A percentile compares a stretch with the other conserved stretches of the same genome.
Evolutionary conservation across 2,113 vertebrate genomes (phyloP).

Genomic region (Mohoua ochrocephala): DNA sequence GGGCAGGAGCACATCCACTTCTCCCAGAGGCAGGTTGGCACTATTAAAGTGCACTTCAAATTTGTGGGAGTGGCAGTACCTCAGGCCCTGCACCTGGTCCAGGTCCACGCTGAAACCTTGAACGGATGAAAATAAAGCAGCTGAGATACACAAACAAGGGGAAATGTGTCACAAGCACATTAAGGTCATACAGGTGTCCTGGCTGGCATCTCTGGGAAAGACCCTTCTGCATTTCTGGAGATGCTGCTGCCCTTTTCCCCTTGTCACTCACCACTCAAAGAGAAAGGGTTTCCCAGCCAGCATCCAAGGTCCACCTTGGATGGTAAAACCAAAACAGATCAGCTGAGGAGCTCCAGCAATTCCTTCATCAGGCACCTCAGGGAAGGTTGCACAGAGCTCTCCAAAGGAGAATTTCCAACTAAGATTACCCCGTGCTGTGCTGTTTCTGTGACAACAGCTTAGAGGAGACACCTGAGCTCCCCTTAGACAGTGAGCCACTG

Average conservation of each 20-base stretch:
- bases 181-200: background rate
- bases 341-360: background rate
- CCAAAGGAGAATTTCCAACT: background rate
- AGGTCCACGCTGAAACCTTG: slow-evolving; percentile 77
- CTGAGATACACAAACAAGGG: background rate
- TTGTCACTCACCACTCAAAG: background rate
- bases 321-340: background rate
- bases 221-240: background rate
- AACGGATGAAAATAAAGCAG: background rate
- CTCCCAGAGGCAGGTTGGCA: slow-evolving; percentile 50
- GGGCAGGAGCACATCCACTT: slow-evolving; percentile 62
- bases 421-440: background rate
- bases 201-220: background rate
- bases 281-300: background rate
- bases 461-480: background rate
- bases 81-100: slow-evolving; percentile 74
- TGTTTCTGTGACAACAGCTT: background rate
- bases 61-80: slow-evolving; percentile 64
- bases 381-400: background rate
- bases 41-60: slow-evolving; percentile 78
- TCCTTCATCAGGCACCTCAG: background rate
- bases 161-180: fast-evolving
- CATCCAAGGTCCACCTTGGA: background rate
- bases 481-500: background rate
- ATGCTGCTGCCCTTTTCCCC: background rate